These are phyloP conservation scores for Urocyon cinereoargenteus DNA, from an alignment of 2,797 vertebrate genomes.

Conservation along the genomic window DNA sequence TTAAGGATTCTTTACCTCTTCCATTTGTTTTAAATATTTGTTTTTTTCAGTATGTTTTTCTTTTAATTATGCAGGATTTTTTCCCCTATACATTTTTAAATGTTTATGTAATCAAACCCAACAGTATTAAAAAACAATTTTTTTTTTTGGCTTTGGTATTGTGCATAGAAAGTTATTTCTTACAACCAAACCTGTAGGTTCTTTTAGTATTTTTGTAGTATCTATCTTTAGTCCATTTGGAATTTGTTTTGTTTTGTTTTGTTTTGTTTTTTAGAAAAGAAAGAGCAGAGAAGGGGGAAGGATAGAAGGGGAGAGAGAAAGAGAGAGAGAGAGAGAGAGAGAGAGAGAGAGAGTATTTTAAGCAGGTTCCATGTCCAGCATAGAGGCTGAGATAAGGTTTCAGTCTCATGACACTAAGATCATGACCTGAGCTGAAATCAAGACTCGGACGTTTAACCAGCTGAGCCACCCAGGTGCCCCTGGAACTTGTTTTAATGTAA, in stretches of 20 bases:
- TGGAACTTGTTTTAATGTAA: slow-evolving; percentile 49
- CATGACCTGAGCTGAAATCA: background rate
- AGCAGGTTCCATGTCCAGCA: background rate
- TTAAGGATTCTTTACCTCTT: background rate
- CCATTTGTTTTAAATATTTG: background rate
- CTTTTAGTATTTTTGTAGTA: slow-evolving; percentile 28
- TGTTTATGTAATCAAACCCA: background rate
- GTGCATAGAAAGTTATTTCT: background rate
- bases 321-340: background rate
- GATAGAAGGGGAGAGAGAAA: background rate
- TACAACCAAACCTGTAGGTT: background rate
- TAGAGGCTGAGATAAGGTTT: background rate
- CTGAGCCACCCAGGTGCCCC: background rate
- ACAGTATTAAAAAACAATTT: background rate
- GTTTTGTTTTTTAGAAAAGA: too few relatives aligned
- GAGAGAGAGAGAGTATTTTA: background rate
- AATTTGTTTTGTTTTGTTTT: background rate
- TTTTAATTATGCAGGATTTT: slow-evolving; percentile 41
- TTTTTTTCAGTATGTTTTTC: background rate
- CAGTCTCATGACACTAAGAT: background rate
- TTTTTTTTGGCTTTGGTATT: slow-evolving; percentile 10
- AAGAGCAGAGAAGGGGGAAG: background rate
- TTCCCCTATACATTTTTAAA: background rate
- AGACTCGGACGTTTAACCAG: background rate
- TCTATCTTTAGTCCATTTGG: background rate